phyloP scores from a whole-genome alignment of 2,113 vertebrate species.

The Cololabis saira region DNA sequence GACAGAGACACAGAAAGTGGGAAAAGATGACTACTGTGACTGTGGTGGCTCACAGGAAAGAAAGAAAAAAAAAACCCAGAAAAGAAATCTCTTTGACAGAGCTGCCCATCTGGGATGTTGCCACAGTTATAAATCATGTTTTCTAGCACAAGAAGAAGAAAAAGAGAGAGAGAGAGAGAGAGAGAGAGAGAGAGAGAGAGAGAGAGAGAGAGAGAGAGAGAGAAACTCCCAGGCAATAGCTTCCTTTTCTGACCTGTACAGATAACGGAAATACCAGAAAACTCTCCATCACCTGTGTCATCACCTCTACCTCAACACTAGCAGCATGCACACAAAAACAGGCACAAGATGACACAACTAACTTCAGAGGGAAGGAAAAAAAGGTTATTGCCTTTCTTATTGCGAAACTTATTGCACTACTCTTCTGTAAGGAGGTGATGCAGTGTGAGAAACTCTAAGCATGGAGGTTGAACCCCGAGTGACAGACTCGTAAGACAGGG shows the following conservation, averaged over 20 bases:
- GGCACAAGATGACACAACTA: slow-evolving; percentile 25
- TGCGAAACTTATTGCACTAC: slow-evolving; percentile 37
- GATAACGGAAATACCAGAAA: slow-evolving; percentile 35
- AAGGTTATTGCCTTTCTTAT: slow-evolving; percentile 37
- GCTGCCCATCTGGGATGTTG: slow-evolving; percentile 7
- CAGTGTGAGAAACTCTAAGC: slow-evolving; percentile 29
- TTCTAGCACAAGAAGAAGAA: slow-evolving; percentile 11
- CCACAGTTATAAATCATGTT: slow-evolving; percentile 49
- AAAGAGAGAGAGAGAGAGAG: not conserved
- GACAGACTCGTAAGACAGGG: slow-evolving; percentile 14
- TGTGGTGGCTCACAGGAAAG: slow-evolving; percentile 6
- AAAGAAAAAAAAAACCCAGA: not conserved
- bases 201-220: not conserved
- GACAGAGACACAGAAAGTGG: slow-evolving; percentile 8
- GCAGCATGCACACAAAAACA: slow-evolving; percentile 19
- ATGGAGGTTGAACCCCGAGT: slow-evolving; percentile 28
- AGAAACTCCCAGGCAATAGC: slow-evolving; percentile 22
- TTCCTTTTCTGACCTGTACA: slow-evolving; percentile 39
- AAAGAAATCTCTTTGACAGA: slow-evolving; percentile 4
- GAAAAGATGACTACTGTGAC: slow-evolving; percentile 10
- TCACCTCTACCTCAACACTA: slow-evolving; percentile 20
- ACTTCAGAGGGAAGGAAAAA: slow-evolving; percentile 25
- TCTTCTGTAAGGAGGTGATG: slow-evolving; percentile 43
- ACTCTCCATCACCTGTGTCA: slow-evolving; percentile 36
- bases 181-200: not conserved